Percentiles rank a stretch among this genome's conserved stretches.
These are phyloP conservation scores for Agelas oroides DNA, from an alignment of 37 sponge, comb jelly and placozoan genomes.

Conservation along the genomic window DNA sequence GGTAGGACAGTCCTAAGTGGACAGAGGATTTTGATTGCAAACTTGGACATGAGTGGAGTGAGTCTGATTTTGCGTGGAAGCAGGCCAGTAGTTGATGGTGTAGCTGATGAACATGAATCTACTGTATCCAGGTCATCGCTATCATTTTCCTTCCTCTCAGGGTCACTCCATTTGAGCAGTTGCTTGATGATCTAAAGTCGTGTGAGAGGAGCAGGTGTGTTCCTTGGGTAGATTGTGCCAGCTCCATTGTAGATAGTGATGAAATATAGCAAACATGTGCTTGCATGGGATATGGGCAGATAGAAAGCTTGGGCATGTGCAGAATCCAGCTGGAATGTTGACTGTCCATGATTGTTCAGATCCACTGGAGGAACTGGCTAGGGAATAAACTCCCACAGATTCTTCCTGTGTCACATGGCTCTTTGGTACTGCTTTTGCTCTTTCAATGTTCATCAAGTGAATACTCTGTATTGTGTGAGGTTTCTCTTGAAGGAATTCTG, in stretches of 20 bases:
- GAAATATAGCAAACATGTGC: constrained; percentile 50
- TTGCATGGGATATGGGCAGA: constrained; percentile 41
- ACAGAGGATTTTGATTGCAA: too few species aligned
- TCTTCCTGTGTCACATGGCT: not conserved
- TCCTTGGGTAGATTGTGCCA: constrained; percentile 26
- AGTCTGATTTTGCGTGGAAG: not conserved
- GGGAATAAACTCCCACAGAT: not conserved
- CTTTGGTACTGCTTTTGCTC: constrained; percentile 1
- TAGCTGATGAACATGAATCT: too few species aligned
- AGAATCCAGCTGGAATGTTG: constrained; percentile 29
- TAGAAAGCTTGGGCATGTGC: constrained; percentile 28
- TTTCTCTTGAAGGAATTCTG: constrained; percentile 9
- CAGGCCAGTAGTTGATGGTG: not conserved
- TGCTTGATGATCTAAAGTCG: constrained; percentile 1
- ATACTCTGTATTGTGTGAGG: constrained; percentile 29
- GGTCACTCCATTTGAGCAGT: too few species aligned
- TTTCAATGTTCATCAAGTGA: constrained; percentile 26
- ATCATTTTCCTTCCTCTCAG: not conserved
- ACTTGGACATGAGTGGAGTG: too few species aligned
- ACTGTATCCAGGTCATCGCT: not conserved
- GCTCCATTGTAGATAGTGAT: constrained; percentile 18
- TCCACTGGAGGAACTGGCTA: not conserved
- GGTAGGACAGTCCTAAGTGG: too few species aligned
- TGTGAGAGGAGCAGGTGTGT: constrained; percentile 7
- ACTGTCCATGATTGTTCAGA: constrained; percentile 21